phyloP scores from a whole-genome alignment of 2,797 vertebrate genomes.

The Alosa sapidissima region DNA sequence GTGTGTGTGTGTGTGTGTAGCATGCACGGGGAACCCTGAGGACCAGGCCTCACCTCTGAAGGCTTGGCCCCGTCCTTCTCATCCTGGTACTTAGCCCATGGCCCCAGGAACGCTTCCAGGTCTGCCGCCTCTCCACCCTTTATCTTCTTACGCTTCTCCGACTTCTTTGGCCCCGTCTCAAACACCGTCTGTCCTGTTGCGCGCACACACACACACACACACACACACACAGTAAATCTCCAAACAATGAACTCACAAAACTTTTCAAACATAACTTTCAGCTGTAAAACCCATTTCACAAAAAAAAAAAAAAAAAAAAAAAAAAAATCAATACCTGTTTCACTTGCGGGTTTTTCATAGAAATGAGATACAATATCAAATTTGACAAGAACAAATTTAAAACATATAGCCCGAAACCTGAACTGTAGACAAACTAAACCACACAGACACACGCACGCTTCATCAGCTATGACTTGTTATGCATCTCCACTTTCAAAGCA shows the following conservation, averaged over 20 bases:
- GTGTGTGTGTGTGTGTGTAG: too few species aligned
- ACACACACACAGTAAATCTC: neutral
- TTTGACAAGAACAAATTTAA: neutral
- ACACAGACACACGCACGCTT: neutral
- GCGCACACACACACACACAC: neutral
- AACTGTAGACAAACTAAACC: neutral
- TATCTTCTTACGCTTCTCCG: constrained; percentile 91
- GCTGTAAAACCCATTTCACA: neutral
- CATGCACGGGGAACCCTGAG: too few species aligned
- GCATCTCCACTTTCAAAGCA: neutral
- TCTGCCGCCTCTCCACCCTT: constrained; percentile 93
- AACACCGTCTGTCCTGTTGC: constrained; percentile 91
- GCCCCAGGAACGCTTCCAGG: constrained; percentile 92
- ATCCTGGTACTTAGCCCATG: constrained; percentile 95
- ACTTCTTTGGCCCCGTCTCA: constrained; percentile 87
- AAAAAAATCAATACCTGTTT: constrained; percentile 12
- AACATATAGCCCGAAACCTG: neutral
- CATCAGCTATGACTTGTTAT: neutral
- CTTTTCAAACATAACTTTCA: neutral
- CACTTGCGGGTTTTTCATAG: neutral
- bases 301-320: neutral
- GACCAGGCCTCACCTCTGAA: constrained; percentile 80
- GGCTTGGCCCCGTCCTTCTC: constrained; percentile 95
- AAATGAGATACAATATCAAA: neutral
- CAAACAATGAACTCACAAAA: neutral